Percentiles rank a stretch among this genome's conserved stretches.
phyloP scores from a whole-genome alignment of 37 sponge, comb jelly and placozoan species.

The Haliclona indistincta region DNA sequence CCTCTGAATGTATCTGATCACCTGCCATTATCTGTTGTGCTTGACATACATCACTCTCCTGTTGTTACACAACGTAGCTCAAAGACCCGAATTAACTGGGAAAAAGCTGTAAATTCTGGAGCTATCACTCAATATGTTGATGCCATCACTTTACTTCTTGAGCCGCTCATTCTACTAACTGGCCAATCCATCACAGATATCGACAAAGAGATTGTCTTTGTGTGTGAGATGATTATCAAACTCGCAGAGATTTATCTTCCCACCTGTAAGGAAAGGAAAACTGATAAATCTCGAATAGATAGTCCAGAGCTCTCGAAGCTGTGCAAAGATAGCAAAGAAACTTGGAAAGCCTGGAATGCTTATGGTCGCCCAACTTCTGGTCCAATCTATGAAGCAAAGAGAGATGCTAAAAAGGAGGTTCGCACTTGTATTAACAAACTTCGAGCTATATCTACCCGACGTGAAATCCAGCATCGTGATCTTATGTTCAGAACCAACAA shows the following conservation, averaged over 20 bases:
- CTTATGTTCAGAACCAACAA: neutral
- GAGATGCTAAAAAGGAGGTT: neutral
- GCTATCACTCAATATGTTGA: neutral
- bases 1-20: neutral
- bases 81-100: neutral
- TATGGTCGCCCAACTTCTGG: neutral
- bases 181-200: neutral
- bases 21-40: neutral
- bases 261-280: neutral
- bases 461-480: neutral
- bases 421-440: neutral
- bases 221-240: neutral
- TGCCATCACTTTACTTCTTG: neutral
- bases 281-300: neutral
- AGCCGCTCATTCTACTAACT: neutral
- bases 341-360: neutral
- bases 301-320: neutral
- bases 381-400: neutral
- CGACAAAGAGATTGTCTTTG: neutral
- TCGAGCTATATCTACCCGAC: neutral
- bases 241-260: neutral
- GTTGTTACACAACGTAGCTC: neutral
- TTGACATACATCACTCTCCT: neutral
- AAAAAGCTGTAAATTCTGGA: neutral
- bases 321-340: neutral